phyloP scores from a whole-genome alignment of 2,797 vertebrate genomes.

The Schizopygopsis malacanthus region DNA sequence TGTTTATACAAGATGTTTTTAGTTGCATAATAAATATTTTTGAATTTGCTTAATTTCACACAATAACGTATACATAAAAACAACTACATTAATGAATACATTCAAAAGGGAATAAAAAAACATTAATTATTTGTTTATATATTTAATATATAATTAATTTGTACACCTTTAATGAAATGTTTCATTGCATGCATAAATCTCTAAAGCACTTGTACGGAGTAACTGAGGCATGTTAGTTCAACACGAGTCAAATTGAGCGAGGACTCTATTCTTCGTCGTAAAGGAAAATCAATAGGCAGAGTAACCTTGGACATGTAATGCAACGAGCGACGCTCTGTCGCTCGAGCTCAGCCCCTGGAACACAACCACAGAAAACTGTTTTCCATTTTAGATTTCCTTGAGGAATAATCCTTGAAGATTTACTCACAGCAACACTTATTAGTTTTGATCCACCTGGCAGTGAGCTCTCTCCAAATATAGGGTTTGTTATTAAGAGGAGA shows the following conservation, averaged over 20 bases:
- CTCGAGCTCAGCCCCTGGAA: conserved; percentile 50
- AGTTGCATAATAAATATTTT: not conserved
- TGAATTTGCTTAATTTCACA: not conserved
- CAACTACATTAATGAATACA: not conserved
- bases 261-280: conserved; percentile 55
- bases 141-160: not conserved
- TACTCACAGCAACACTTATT: conserved; percentile 56
- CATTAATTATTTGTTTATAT: not conserved
- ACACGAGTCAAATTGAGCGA: conserved; percentile 64
- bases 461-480: conserved; percentile 13
- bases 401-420: conserved; percentile 57
- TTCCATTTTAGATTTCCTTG: conserved; percentile 58
- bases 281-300: conserved; percentile 69
- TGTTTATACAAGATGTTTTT: not conserved
- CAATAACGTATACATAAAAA: not conserved
- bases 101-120: not conserved
- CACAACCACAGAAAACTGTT: conserved; percentile 58
- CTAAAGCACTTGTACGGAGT: not conserved
- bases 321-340: conserved; percentile 53
- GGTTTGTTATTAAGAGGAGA: not conserved
- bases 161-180: not conserved
- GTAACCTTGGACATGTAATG: conserved; percentile 63
- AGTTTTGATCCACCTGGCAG: conserved; percentile 56
- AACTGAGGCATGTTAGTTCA: conserved; percentile 39
- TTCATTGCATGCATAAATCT: not conserved